Conservation (phyloP, 2,113 vertebrate genomes). For the Esox niger region DNA sequence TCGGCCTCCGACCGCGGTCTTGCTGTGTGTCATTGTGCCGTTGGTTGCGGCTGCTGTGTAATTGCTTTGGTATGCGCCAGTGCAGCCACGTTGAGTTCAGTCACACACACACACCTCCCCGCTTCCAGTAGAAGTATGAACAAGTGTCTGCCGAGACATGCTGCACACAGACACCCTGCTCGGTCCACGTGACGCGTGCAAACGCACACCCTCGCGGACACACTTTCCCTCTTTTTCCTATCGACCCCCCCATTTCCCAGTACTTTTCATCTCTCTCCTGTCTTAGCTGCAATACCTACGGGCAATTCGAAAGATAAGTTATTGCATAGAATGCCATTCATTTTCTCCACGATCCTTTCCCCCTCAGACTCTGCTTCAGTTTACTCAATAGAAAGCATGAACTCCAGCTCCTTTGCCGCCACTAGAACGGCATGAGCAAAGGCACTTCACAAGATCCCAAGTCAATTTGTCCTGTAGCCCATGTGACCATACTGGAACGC, state of each 20-base stretch:
- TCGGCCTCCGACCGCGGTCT: too few species aligned
- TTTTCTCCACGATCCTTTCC: constrained; percentile 36
- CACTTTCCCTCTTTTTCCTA: constrained; percentile 67
- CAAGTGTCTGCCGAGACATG: constrained; percentile 85
- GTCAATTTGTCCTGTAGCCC: not conserved
- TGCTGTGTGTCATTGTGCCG: constrained; percentile 41
- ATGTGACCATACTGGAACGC: too few species aligned
- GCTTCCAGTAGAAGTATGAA: constrained; percentile 58
- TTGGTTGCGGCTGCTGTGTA: constrained; percentile 51
- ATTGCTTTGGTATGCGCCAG: constrained; percentile 60
- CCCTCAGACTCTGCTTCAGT: constrained; percentile 76
- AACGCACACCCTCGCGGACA: constrained; percentile 16
- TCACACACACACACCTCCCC: not conserved
- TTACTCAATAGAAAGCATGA: constrained; percentile 13
- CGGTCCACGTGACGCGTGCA: constrained; percentile 55
- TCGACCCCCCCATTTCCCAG: constrained; percentile 73
- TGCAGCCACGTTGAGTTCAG: constrained; percentile 43
- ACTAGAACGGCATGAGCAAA: too few species aligned
- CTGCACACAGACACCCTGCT: constrained; percentile 70
- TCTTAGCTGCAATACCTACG: constrained; percentile 78
- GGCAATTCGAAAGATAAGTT: constrained; percentile 79
- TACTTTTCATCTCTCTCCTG: constrained; percentile 65
- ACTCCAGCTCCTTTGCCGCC: too few species aligned
- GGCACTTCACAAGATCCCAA: constrained; percentile 28
- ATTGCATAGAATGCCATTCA: constrained; percentile 77